Base-by-base conservation (phyloP, 2,888 invertebrate species). In the Acheta domesticus region DNA sequence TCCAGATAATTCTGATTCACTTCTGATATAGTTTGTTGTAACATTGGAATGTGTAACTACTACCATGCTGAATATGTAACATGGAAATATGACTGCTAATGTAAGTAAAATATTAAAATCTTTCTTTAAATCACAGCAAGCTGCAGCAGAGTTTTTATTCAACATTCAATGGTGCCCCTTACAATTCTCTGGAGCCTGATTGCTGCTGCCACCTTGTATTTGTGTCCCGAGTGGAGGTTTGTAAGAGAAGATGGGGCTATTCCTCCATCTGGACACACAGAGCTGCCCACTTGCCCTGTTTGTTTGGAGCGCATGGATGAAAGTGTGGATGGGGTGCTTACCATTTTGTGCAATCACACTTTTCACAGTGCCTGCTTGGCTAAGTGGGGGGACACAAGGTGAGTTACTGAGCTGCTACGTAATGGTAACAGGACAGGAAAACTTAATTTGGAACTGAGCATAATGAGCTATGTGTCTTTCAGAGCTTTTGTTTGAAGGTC, bases 241-340 rank as follows among this genome's bases (percentile, higher is more conserved):
- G 92, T 94, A 2, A 88, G 88, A 82, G 89, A 89, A 83, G 93
- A 94, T 86, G 95, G 93, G 3, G 82, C 85, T n/a, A 92, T 93
- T 0, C 80, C 84, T 21, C 80, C 84, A 20, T 81, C 79, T 75
- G 94, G 93, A 0, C 95, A 97, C 85, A 97, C 97, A 0, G 99
- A 99, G 87, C 89, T 99, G 81, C 99, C 99, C 19, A 97, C 95
- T 8, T 99, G 99, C 86, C 96, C 99, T 2, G 98, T 98, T 16
- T 98, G 98, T 86, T 87, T 98, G 79, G 99, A 99, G 88, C 92
- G 98, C 81, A 96, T 96, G 98, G 99, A 99, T 87, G 99, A 99
- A 88, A 97, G 97, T 84, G 97, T 98, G 16, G 97, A 98, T 86
- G 98, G 98, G 16, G 96, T 99, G 82, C 89, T 99, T 83, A 98